Conservation (phyloP, 2,797 vertebrate genomes). For the Poecilia velifera region DNA sequence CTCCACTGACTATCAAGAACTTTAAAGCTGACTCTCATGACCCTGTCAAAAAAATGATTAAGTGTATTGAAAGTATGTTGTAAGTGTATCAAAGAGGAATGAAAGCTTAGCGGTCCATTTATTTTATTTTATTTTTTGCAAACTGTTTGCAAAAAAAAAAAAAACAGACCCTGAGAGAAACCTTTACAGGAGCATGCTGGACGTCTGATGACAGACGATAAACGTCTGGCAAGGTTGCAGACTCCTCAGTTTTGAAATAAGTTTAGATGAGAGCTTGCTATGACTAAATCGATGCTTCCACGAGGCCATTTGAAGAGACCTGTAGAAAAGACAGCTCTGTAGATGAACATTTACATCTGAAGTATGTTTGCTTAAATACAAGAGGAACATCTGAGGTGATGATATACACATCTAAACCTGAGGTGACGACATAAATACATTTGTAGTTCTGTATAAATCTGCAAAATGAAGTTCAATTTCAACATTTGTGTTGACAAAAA, state of each 20-base stretch:
- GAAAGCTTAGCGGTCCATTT: too few relatives aligned
- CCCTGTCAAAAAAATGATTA: background rate
- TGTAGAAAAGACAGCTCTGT: constrained; percentile 8
- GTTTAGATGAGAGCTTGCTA: background rate
- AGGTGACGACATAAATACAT: background rate
- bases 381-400: background rate
- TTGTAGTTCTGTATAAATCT: background rate
- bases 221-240: background rate
- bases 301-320: background rate
- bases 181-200: background rate
- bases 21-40: background rate
- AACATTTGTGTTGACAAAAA: background rate
- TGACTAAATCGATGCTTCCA: background rate
- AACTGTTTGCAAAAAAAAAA: background rate
- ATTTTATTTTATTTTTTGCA: too few relatives aligned
- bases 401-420: background rate
- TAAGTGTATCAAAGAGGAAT: too few relatives aligned
- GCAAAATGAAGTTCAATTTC: background rate
- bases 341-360: constrained; percentile 1
- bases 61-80: background rate
- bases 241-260: background rate
- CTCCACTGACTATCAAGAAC: background rate
- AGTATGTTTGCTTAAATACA: background rate
- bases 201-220: background rate
- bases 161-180: background rate